phyloP scores from a whole-genome alignment of 2,797 vertebrate species.

The Adrianichthys oophorus region DNA sequence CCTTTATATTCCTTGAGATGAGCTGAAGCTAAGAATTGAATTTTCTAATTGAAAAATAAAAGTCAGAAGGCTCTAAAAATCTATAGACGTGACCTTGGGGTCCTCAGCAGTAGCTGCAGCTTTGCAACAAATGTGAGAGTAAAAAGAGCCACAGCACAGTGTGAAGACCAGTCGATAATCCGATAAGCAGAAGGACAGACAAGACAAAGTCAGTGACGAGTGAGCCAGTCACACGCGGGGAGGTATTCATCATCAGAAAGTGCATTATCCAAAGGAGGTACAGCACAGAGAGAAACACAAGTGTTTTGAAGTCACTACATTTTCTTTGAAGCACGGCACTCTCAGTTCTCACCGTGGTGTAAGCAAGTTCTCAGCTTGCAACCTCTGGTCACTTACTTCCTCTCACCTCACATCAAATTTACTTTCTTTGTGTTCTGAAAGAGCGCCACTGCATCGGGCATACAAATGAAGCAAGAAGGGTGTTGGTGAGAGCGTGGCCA shows the following conservation, averaged over 20 bases:
- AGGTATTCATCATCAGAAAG: slow-evolving; percentile 38
- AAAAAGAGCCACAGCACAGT: slow-evolving; percentile 31
- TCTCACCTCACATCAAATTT: slow-evolving; percentile 37
- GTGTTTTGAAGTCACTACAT: slow-evolving; percentile 40
- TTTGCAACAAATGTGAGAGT: slow-evolving; percentile 27
- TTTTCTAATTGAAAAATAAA: slow-evolving; percentile 21
- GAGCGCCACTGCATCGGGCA: slow-evolving; percentile 13
- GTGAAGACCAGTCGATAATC: slow-evolving; percentile 60
- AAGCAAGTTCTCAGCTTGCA: slow-evolving; percentile 32
- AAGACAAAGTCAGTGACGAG: slow-evolving; percentile 41
- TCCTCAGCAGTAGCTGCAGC: slow-evolving; percentile 15
- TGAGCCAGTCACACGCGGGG: slow-evolving; percentile 33
- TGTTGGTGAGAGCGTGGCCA: slow-evolving; percentile 1
- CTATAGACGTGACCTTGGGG: slow-evolving; percentile 29
- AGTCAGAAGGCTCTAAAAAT: slow-evolving; percentile 23
- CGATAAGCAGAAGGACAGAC: slow-evolving; percentile 51
- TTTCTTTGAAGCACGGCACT: slow-evolving; percentile 41
- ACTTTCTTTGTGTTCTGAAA: slow-evolving; percentile 25
- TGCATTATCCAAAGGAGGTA: slow-evolving; percentile 42
- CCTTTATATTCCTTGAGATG: not conserved
- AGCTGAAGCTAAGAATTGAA: slow-evolving; percentile 1
- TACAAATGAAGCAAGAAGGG: slow-evolving; percentile 13
- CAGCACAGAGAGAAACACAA: slow-evolving; percentile 29
- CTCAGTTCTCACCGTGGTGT: slow-evolving; percentile 37
- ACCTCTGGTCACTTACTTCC: slow-evolving; percentile 19